Conservation (phyloP, 2,113 vertebrate species). For the Salvelinus namaycush region DNA sequence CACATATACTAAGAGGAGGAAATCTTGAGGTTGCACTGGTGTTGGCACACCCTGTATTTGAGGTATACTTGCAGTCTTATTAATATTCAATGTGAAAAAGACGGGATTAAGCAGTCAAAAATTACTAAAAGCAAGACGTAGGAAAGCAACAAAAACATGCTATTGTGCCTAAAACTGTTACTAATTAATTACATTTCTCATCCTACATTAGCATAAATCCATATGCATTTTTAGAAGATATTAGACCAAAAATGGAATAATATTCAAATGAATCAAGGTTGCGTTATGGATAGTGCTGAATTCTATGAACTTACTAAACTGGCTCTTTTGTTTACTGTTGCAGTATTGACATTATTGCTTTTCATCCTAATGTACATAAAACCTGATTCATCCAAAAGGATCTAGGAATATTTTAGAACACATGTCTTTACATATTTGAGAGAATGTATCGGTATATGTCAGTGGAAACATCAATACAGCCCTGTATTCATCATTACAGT, state of each 20-base stretch:
- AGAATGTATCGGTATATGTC: slow-evolving; percentile 54
- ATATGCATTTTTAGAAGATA: slow-evolving; percentile 39
- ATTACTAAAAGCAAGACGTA: slow-evolving; percentile 46
- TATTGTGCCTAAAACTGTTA: slow-evolving; percentile 41
- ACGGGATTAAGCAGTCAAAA: slow-evolving; percentile 29
- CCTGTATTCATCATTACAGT: slow-evolving; percentile 57
- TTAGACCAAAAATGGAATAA: slow-evolving; percentile 37
- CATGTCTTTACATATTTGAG: slow-evolving; percentile 38
- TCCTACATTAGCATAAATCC: slow-evolving; percentile 40
- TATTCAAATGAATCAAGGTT: slow-evolving; percentile 44
- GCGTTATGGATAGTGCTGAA: slow-evolving; percentile 44
- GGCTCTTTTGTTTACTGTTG: slow-evolving; percentile 51
- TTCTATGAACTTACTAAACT: slow-evolving; percentile 41
- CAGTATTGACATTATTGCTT: slow-evolving; percentile 68
- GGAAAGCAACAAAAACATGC: slow-evolving; percentile 43
- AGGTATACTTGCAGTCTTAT: slow-evolving; percentile 17
- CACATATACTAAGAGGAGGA: slow-evolving; percentile 12
- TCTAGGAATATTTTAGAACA: slow-evolving; percentile 52
- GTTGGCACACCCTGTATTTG: slow-evolving; percentile 20
- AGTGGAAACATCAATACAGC: slow-evolving; percentile 53
- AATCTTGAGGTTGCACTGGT: slow-evolving; percentile 22
- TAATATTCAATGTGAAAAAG: slow-evolving; percentile 35
- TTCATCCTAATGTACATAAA: slow-evolving; percentile 63
- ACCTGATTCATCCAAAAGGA: slow-evolving; percentile 40
- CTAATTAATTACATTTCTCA: slow-evolving; percentile 34